Evolutionary conservation across 2,113 vertebrate species (phyloP).

Genomic region (Erythrolamprus reginae): DNA sequence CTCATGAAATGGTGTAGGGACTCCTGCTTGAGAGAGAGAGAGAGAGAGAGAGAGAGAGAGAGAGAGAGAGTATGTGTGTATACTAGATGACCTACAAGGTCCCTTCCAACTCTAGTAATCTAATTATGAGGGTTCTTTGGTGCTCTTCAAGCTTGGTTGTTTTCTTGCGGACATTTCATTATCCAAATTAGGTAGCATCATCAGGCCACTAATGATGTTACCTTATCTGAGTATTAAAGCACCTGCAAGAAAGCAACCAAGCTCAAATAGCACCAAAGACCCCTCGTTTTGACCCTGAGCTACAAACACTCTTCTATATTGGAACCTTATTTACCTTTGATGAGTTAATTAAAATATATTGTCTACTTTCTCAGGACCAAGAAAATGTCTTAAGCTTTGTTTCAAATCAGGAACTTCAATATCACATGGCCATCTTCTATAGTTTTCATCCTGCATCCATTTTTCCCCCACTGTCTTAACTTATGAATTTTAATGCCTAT

Average conservation of each 20-base stretch:
- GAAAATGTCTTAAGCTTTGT: background rate
- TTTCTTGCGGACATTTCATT: background rate
- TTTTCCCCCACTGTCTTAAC: background rate
- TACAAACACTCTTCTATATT: background rate
- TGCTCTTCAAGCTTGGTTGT: background rate
- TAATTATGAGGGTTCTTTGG: background rate
- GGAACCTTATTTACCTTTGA: background rate
- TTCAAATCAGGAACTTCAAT: background rate
- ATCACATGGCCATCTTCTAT: background rate
- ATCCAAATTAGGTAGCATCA: background rate
- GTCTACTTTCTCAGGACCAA: background rate
- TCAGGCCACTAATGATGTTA: background rate
- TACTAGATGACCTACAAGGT: too few relatives aligned
- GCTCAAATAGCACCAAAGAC: background rate
- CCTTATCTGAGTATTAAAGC: background rate
- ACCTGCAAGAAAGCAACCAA: background rate
- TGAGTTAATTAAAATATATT: background rate
- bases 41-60: too few relatives aligned
- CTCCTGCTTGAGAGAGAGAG: too few relatives aligned
- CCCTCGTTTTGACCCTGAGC: background rate
- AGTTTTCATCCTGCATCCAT: background rate
- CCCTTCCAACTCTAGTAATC: too few relatives aligned
- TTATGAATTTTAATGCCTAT: background rate
- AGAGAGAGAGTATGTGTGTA: too few relatives aligned
- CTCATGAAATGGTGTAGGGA: too few relatives aligned